These are phyloP conservation scores for Laupala kohalensis DNA, from an alignment of 1,140 invertebrate genomes.

Conservation along the genomic window DNA sequence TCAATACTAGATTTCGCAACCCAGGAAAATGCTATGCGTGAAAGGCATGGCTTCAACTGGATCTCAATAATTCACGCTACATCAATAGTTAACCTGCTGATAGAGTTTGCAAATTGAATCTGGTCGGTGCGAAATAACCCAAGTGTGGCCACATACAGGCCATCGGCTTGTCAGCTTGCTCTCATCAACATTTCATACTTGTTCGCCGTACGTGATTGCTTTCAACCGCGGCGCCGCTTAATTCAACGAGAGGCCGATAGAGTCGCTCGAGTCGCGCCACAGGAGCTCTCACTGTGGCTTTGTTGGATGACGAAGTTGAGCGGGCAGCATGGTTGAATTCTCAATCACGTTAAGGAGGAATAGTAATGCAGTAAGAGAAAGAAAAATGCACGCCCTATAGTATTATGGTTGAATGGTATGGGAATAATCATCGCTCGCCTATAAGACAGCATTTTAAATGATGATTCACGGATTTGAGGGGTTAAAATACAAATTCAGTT, in stretches of 20 bases:
- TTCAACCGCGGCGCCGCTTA: background rate
- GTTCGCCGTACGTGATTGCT: background rate
- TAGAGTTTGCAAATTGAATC: background rate
- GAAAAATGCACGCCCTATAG: no score
- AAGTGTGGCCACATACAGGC: background rate
- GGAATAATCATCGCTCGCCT: no score
- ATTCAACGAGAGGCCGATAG: background rate
- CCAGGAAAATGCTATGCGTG: background rate
- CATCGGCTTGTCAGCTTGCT: background rate
- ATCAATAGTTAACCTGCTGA: background rate
- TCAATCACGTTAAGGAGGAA: no score
- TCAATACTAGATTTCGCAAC: background rate
- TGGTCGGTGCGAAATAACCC: background rate
- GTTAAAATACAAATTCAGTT: no score
- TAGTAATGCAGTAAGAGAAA: no score
- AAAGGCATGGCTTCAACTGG: background rate
- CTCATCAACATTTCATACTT: background rate
- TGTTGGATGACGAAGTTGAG: no score
- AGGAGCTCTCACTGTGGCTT: background rate
- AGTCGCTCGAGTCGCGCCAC: background rate
- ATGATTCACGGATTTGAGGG: no score
- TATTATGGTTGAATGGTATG: no score
- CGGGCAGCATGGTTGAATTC: no score
- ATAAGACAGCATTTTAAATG: no score
- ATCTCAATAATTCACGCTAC: background rate